Evolutionary conservation across 2,113 vertebrate species (phyloP).

Genomic region (Onychostruthus taczanowskii): DNA sequence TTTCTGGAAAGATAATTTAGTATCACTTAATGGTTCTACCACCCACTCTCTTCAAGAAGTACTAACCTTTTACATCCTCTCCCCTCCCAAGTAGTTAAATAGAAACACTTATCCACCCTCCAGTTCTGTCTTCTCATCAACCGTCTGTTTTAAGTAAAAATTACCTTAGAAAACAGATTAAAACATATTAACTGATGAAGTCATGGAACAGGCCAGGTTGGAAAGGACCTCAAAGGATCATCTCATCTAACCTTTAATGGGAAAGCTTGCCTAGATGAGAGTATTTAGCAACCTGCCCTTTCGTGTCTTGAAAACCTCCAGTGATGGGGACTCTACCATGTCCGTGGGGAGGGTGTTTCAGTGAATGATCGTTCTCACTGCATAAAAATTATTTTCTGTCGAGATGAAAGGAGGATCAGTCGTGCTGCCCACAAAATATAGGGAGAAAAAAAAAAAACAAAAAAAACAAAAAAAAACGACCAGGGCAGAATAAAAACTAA

Average conservation of each 20-base stretch:
- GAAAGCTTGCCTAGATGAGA: not conserved
- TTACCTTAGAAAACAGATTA: not conserved
- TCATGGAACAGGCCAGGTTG: not conserved
- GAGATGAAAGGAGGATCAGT: not conserved
- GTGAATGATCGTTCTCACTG: rapidly evolving
- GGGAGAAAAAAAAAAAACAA: rapidly evolving
- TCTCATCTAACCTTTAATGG: rapidly evolving
- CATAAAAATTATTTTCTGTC: not conserved
- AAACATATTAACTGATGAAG: rapidly evolving
- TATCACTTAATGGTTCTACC: not conserved
- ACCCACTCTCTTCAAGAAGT: not conserved
- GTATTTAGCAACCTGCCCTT: not conserved
- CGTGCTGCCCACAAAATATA: not conserved
- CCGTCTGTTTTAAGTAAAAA: not conserved
- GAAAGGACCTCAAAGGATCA: not conserved
- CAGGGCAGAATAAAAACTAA: not conserved
- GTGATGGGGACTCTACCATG: rapidly evolving
- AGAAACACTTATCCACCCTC: not conserved
- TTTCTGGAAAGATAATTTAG: not conserved
- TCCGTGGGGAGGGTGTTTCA: rapidly evolving
- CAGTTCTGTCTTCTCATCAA: not conserved
- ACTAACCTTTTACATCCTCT: not conserved
- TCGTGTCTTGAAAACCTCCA: rapidly evolving
- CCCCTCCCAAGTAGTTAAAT: not conserved
- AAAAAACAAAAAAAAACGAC: not conserved